Evolutionary conservation across 2,888 invertebrate genomes (phyloP).

Genomic region (Drosophila paucipuncta): DNA sequence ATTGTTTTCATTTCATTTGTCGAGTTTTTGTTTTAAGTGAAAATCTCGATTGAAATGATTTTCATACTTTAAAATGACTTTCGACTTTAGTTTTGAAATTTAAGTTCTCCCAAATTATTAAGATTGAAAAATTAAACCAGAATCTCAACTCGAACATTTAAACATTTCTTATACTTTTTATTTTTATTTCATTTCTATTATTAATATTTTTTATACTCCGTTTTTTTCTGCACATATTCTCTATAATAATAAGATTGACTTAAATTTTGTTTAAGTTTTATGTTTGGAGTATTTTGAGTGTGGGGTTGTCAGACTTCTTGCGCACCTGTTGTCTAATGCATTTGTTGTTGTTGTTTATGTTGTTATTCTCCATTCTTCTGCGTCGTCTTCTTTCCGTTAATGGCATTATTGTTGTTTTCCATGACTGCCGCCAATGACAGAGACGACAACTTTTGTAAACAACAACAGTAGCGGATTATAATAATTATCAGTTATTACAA

Average conservation of each 20-base stretch:
- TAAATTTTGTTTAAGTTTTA: not conserved
- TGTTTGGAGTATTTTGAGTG: not conserved
- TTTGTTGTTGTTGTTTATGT: not conserved
- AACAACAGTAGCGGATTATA: conserved; percentile 23
- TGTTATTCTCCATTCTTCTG: not conserved
- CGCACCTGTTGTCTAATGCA: conserved; percentile 25
- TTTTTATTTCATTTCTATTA: not conserved
- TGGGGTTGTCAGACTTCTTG: not conserved
- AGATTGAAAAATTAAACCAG: not conserved
- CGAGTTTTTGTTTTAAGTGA: no score
- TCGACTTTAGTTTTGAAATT: not conserved
- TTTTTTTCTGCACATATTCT: not conserved
- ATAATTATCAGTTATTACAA: conserved; percentile 29
- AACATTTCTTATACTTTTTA: not conserved
- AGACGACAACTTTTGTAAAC: conserved; percentile 1
- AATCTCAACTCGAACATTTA: not conserved
- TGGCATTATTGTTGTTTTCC: conserved; percentile 34
- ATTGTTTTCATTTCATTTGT: no score
- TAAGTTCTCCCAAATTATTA: not conserved
- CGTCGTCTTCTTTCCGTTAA: not conserved
- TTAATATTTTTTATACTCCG: not conserved
- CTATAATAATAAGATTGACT: not conserved
- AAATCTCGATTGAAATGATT: not conserved
- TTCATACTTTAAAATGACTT: not conserved
- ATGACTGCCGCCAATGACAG: conserved; percentile 29